These are phyloP conservation scores for Ploceus nigricollis DNA, from an alignment of 2,113 vertebrate genomes.

Conservation along the genomic window DNA sequence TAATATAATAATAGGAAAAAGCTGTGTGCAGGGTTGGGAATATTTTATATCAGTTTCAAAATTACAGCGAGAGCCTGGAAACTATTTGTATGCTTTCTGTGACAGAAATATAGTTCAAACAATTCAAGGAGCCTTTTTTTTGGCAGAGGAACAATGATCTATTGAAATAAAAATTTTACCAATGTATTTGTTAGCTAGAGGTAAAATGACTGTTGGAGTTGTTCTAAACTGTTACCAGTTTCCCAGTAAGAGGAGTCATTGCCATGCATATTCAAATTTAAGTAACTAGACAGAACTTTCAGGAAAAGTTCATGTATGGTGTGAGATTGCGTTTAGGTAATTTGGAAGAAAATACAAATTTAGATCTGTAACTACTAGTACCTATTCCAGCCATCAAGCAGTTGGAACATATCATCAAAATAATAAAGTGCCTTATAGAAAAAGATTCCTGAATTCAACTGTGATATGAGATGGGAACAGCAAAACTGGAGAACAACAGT, in stretches of 20 bases:
- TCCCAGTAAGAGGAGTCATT: background rate
- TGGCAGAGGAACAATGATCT: background rate
- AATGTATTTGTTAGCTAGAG: background rate
- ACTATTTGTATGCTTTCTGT: background rate
- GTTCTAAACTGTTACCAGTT: background rate
- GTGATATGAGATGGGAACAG: background rate
- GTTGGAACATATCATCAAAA: background rate
- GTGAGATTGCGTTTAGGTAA: background rate
- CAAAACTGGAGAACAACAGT: background rate
- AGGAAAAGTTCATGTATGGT: background rate
- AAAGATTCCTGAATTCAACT: background rate
- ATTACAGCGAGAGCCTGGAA: background rate
- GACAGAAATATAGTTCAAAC: background rate
- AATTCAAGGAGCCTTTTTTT: background rate
- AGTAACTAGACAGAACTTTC: background rate
- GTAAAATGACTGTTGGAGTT: background rate
- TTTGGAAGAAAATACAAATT: background rate
- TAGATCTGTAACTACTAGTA: background rate
- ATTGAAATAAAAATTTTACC: background rate
- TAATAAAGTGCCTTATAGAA: background rate
- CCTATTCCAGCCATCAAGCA: background rate
- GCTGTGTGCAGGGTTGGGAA: background rate
- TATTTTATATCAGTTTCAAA: constrained; percentile 2
- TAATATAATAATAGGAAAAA: background rate
- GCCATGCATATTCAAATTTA: background rate